phyloP scores from a whole-genome alignment of 2,888 invertebrate genomes.

The Hyles lineata region DNA sequence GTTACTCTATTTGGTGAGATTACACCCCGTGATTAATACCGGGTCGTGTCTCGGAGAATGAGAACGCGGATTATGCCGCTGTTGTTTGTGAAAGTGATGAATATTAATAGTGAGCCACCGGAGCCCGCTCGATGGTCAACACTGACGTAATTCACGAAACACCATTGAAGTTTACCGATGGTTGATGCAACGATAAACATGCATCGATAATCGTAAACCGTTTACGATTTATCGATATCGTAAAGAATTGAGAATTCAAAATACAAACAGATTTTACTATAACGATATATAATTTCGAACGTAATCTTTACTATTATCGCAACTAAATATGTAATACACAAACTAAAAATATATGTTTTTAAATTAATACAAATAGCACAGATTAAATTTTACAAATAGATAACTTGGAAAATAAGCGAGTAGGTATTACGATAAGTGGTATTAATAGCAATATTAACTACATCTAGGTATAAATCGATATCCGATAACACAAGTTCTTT shows the following conservation, averaged over 20 bases:
- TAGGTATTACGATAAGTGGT: too few relatives aligned
- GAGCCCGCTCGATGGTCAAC: slow-evolving; percentile 42
- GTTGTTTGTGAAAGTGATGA: slow-evolving; percentile 58
- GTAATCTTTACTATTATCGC: neutral
- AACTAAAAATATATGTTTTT: neutral
- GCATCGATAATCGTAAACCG: slow-evolving; percentile 47
- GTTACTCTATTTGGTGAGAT: slow-evolving; percentile 66
- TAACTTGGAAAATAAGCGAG: too few relatives aligned
- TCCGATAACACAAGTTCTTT: too few relatives aligned
- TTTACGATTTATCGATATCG: slow-evolving; percentile 49
- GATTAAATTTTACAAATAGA: neutral
- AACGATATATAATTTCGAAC: neutral
- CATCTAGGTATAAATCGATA: too few relatives aligned
- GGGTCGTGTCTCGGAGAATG: slow-evolving; percentile 55
- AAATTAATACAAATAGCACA: neutral
- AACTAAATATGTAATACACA: neutral
- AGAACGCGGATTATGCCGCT: slow-evolving; percentile 53
- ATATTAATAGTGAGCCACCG: slow-evolving; percentile 51
- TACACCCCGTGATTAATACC: slow-evolving; percentile 66
- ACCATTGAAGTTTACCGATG: slow-evolving; percentile 34
- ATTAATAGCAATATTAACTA: too few relatives aligned
- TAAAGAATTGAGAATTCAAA: slow-evolving; percentile 37
- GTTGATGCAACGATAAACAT: slow-evolving; percentile 44
- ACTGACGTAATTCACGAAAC: slow-evolving; percentile 43
- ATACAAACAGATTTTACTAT: slow-evolving; percentile 14